phyloP scores from a whole-genome alignment of 1,140 invertebrate genomes.

The Brachystomella parvula region DNA sequence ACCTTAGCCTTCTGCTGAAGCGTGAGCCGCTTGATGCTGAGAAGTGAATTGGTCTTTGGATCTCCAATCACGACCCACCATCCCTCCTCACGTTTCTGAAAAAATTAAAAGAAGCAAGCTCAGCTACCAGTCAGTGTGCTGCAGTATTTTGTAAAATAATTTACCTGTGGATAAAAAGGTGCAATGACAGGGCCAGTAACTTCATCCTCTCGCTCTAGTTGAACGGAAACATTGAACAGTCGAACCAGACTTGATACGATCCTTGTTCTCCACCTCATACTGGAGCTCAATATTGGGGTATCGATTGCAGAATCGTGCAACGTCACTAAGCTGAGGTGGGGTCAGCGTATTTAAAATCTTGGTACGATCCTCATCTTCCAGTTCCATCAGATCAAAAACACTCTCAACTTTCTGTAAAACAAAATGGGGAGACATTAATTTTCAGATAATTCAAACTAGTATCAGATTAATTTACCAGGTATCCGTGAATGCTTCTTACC shows the following conservation, averaged over 20 bases:
- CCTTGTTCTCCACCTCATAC: conserved; percentile 81
- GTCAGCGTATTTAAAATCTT: conserved; percentile 68
- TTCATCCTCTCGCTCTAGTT: conserved; percentile 93
- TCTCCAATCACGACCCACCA: conserved; percentile 99
- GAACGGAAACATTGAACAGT: conserved; percentile 81
- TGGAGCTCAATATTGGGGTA: conserved; percentile 98
- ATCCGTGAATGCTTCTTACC: conserved; percentile 44
- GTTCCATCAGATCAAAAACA: conserved; percentile 97
- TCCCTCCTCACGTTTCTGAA: conserved; percentile 92
- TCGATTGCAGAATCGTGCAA: conserved; percentile 94
- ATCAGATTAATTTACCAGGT: not conserved
- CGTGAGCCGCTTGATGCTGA: conserved; percentile 92
- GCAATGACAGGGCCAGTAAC: conserved; percentile 93
- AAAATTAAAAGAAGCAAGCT: conserved; percentile 39
- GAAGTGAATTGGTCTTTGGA: conserved; percentile 81
- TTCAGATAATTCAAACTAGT: not conserved
- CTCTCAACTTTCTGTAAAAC: conserved; percentile 70
- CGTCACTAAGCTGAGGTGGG: conserved; percentile 87
- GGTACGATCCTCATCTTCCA: conserved; percentile 88
- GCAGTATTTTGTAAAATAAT: conserved; percentile 16
- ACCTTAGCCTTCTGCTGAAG: conserved; percentile 89
- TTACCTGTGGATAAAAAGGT: conserved; percentile 89
- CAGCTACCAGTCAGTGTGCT: conserved; percentile 8
- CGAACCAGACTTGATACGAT: conserved; percentile 65
- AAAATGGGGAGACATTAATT: conserved; percentile 9